phyloP scores from a whole-genome alignment of 2,888 invertebrate species.

The Metallyticus violacea region DNA sequence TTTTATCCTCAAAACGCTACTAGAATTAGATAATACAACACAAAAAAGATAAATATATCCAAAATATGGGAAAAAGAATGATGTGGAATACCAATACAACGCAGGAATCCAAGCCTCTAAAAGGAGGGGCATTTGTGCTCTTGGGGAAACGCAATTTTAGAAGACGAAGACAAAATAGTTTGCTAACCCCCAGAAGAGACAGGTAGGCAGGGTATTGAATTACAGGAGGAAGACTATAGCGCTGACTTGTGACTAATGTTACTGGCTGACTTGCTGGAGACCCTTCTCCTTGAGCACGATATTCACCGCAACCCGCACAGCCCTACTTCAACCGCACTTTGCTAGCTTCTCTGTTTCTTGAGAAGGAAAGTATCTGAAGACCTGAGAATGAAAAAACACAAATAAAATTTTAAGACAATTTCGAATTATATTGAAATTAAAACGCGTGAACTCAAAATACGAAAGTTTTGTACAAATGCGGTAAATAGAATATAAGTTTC shows the following conservation, averaged over 20 bases:
- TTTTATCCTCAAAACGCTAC: neutral
- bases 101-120: neutral
- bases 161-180: neutral
- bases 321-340: neutral
- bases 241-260: neutral
- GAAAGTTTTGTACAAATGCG: too few relatives aligned
- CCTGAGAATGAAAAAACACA: too few relatives aligned
- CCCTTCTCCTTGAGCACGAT: neutral
- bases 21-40: neutral
- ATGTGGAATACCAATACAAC: neutral
- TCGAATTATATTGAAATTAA: too few relatives aligned
- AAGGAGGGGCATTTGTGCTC: neutral
- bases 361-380: neutral
- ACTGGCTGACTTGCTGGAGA: neutral
- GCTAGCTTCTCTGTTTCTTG: neutral
- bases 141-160: neutral
- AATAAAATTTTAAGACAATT: too few relatives aligned
- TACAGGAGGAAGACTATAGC: neutral
- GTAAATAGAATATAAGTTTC: too few relatives aligned
- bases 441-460: too few relatives aligned
- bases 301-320: neutral
- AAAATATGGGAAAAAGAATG: too few relatives aligned
- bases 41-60: neutral
- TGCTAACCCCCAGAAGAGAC: neutral
- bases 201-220: neutral